Base-by-base conservation (phyloP, 2,113 vertebrate species). In the Galemys pyrenaicus region DNA sequence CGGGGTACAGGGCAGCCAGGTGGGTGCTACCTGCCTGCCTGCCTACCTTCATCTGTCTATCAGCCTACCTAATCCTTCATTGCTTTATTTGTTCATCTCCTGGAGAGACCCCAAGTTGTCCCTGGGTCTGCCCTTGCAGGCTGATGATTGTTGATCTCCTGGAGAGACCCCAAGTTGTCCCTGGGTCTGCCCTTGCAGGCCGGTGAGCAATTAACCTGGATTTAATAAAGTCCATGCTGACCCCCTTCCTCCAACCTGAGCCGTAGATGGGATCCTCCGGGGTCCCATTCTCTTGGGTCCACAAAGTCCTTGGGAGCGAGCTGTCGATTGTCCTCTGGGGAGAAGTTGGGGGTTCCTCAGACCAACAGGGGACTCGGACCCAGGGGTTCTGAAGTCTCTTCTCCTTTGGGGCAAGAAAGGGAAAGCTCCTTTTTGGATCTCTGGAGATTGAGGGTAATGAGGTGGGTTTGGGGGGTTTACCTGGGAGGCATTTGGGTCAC, bases 261-360 rank as follows among this genome's bases (percentile, higher is more conserved):
- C 3, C 0, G 0, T 17, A 32, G 9, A 15, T 0, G 1, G 2
- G 19, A 60, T 77, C 68, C 90, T 35, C 3, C 0, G 35, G 35
- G 81, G 41, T 30, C 4, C 1, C 30, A 20, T 64, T 37, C n/a
- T 19, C 39, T 7, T 41, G 37, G 32, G 15, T 73, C 32, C 37
- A 6, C 28, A 77, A 77, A 94, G 62, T 94, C 58, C 35, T 58
- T 13, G 39, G 30, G 41, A 60, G n/a, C 16, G 8, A 87, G 26
- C 16, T 70, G 9, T 37, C 20, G 54, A 20, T 35, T 91, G n/a
- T 73, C 17, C 90, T 26, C 92, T 54, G 3, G 22, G n/a, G 22
- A 20, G 46, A 46, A 28, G 1, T 22, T 7, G 3, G 17, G 44
- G 68, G n/a, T 62, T 80, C 54, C 64, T 54, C 73, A 44, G 64